Base-by-base conservation (phyloP, 2,797 vertebrate genomes). In the Cossypha niveicapilla region DNA sequence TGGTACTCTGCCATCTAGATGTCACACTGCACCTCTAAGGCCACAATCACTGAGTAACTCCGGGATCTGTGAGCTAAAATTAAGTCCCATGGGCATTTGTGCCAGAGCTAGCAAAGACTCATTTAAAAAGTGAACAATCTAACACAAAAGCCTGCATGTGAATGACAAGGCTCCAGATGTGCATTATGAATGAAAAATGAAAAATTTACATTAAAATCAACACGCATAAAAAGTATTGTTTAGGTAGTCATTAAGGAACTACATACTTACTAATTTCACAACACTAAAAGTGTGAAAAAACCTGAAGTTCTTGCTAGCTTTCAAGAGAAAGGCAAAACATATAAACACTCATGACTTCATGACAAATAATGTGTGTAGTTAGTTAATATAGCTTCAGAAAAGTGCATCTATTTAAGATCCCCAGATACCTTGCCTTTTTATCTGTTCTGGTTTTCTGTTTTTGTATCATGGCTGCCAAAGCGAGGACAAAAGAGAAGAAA, bases 51-150 rank as follows among this genome's bases (percentile, higher is more conserved):
- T 1, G 8, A 85, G 13, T 48, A 72, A 71, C 57, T 61, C 61
- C 2, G 63, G 44, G 48, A 42, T 45, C 41, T 35, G 13, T 48
- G 60, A 85, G 56, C 48, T 72, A 34, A 45, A 79, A 54, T n/a
- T 0, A 21, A 42, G 27, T 44, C 22, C 35, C 3, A 1, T 0
- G 13, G 23, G 54, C 51, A 61, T 30, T 37, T 47, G 44, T 22
- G 19, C 48, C 0, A 0, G 25, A 24, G 56, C 22, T 44, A 56
- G 21, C 0, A 1, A 2, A 68, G 32, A 54, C 4, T 66, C 35
- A 39, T 32, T 67, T 45, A 42, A 77, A 47, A 93, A 75, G 15
- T 7, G 18, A 72, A 6, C 2, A 32, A 72, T 58, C n/a, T 68
- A 51, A 78, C 18, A 74, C 16, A 67, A 39, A 73, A 73, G 14